Percentiles rank a stretch among this genome's conserved stretches.
Evolutionary conservation across 37 sponge, comb jelly and placozoan genomes (phyloP).

Genomic region (Oscarella lobularis): DNA sequence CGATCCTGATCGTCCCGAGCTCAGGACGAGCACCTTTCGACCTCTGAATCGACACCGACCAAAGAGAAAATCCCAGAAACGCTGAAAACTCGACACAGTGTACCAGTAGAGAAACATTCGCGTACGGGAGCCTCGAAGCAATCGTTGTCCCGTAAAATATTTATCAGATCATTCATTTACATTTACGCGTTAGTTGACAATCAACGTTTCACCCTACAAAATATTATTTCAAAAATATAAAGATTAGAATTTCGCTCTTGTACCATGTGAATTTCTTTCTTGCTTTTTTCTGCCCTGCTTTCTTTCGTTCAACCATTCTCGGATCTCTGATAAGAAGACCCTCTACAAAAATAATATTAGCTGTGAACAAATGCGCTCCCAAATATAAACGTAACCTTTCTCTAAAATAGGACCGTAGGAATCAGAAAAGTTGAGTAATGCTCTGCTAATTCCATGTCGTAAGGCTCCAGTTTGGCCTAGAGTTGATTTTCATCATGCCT

Average conservation of each 20-base stretch:
- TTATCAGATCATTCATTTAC: no score
- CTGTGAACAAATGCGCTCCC: neutral
- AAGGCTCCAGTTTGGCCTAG: slow-evolving; percentile 76
- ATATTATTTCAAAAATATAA: neutral
- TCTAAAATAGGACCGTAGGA: slow-evolving; percentile 7
- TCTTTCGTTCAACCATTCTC: slow-evolving; percentile 68
- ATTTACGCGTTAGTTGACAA: no score
- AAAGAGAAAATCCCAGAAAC: neutral
- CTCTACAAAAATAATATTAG: slow-evolving; percentile 1
- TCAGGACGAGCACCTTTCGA: neutral
- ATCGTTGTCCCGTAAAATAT: no score
- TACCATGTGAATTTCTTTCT: slow-evolving; percentile 83
- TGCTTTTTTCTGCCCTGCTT: slow-evolving; percentile 83
- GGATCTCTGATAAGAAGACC: slow-evolving; percentile 51
- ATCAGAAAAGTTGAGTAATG: slow-evolving; percentile 36
- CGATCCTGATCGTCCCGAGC: neutral
- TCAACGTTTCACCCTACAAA: slow-evolving; percentile 5
- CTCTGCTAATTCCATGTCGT: slow-evolving; percentile 50
- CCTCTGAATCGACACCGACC: neutral
- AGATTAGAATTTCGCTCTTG: slow-evolving; percentile 2
- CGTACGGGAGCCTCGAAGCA: no score
- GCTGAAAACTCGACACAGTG: neutral
- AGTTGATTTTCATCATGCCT: neutral
- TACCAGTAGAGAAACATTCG: no score
- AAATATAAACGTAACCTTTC: slow-evolving; percentile 2